phyloP scores from a whole-genome alignment of 1,140 invertebrate species.

The Tetranychus urticae region DNA sequence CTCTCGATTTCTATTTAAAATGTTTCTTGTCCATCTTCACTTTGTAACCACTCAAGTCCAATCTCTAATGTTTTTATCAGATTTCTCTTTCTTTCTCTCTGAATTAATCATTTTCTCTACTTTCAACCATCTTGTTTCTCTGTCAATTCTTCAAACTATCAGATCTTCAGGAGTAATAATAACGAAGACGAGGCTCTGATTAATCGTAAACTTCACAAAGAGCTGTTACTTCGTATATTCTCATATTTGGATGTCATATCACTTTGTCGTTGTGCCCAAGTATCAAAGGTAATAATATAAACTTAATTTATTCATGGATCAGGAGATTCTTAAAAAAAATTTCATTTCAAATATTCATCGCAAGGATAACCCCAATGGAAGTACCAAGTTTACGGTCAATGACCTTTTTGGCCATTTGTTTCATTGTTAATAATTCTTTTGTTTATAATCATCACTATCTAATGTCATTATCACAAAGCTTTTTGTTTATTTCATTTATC shows the following conservation, averaged over 20 bases:
- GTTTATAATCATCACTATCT: neutral
- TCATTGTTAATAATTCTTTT: neutral
- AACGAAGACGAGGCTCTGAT: conserved; percentile 54
- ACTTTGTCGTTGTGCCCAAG: conserved; percentile 88
- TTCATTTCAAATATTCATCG: too few species aligned
- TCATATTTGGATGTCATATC: conserved; percentile 94
- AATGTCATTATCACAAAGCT: neutral
- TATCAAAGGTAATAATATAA: conserved; percentile 34
- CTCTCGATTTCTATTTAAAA: too few species aligned
- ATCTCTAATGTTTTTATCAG: neutral
- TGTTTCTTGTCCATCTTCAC: neutral
- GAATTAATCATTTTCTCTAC: neutral
- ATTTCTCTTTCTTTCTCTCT: neutral
- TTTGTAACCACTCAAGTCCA: neutral
- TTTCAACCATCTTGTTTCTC: neutral
- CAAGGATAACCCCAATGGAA: too few species aligned
- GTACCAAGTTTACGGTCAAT: too few species aligned
- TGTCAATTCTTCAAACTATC: neutral
- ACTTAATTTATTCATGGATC: neutral
- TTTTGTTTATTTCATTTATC: neutral
- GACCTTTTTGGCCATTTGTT: neutral
- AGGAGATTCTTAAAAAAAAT: too few species aligned
- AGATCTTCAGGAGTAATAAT: neutral
- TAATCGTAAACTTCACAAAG: conserved; percentile 87
- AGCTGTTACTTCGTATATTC: conserved; percentile 77